A percentile compares a stretch with the other conserved stretches of the same genome.
phyloP scores from a whole-genome alignment of 2,888 invertebrate genomes.

The Pandemis cinnamomeana region DNA sequence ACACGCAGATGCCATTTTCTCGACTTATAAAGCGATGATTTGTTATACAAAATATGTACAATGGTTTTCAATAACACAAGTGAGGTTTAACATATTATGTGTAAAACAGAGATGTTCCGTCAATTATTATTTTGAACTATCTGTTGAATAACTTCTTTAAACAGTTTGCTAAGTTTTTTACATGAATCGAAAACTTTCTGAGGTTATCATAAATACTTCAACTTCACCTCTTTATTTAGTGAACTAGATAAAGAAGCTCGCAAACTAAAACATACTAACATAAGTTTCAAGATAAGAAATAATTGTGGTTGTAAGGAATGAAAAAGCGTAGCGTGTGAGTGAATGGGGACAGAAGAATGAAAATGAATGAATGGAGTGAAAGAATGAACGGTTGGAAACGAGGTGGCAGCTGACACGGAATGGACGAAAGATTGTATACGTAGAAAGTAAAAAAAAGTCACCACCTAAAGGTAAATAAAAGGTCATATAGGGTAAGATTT shows the following conservation, averaged over 20 bases:
- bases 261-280: not conserved
- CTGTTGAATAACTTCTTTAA: not conserved
- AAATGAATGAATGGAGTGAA: conserved; percentile 31
- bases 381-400: conserved; percentile 23
- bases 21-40: too few relatives aligned
- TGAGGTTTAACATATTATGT: too few relatives aligned
- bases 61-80: too few relatives aligned
- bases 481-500: too few relatives aligned
- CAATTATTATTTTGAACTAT: too few relatives aligned
- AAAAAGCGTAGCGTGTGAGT: conserved; percentile 17
- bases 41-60: too few relatives aligned
- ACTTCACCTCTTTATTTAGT: not conserved
- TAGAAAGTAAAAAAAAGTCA: not conserved
- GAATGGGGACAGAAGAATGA: conserved; percentile 26
- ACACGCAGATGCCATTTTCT: too few relatives aligned
- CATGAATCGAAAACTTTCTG: not conserved
- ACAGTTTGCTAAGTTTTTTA: not conserved
- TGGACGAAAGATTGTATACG: not conserved
- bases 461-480: too few relatives aligned
- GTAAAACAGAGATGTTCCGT: too few relatives aligned
- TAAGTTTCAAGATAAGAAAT: conserved; percentile 1
- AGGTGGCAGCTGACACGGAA: conserved; percentile 16
- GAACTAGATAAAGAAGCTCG: not conserved
- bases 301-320: conserved; percentile 19
- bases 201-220: not conserved